These are phyloP conservation scores for Clamator glandarius DNA, from an alignment of 2,797 vertebrate species.

Conservation along the genomic window DNA sequence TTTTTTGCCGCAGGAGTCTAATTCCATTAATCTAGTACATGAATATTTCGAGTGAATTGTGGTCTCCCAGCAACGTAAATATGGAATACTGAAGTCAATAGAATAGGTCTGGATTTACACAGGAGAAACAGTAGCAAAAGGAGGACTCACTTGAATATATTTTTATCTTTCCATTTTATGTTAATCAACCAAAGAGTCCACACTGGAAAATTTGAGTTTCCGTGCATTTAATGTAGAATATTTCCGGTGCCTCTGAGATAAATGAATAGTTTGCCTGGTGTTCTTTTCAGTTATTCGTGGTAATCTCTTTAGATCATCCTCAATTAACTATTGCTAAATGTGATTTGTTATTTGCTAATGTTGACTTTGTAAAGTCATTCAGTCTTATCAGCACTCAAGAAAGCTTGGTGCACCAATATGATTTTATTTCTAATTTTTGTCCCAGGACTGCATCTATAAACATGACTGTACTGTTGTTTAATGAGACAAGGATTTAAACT, in stretches of 20 bases:
- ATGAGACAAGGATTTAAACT: not conserved
- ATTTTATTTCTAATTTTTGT: not conserved
- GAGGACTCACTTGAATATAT: not conserved
- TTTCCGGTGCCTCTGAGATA: not conserved
- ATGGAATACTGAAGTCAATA: not conserved
- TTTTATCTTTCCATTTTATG: not conserved
- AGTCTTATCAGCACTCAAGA: not conserved
- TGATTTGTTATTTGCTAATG: not conserved
- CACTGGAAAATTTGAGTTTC: not conserved
- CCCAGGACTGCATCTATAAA: not conserved
- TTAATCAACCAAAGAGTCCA: not conserved
- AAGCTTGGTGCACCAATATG: fast-evolving
- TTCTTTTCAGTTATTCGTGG: not conserved
- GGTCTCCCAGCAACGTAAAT: not conserved
- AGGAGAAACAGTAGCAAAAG: not conserved
- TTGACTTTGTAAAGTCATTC: not conserved
- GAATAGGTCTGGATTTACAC: not conserved
- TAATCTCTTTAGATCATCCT: not conserved
- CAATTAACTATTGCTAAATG: not conserved
- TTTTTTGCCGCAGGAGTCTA: not conserved
- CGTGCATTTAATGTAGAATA: not conserved
- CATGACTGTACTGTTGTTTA: not conserved
- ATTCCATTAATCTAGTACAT: not conserved
- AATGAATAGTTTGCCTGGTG: not conserved
- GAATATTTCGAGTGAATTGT: not conserved